Base-by-base conservation (phyloP, 2,113 vertebrate species). In the Mohoua ochrocephala region DNA sequence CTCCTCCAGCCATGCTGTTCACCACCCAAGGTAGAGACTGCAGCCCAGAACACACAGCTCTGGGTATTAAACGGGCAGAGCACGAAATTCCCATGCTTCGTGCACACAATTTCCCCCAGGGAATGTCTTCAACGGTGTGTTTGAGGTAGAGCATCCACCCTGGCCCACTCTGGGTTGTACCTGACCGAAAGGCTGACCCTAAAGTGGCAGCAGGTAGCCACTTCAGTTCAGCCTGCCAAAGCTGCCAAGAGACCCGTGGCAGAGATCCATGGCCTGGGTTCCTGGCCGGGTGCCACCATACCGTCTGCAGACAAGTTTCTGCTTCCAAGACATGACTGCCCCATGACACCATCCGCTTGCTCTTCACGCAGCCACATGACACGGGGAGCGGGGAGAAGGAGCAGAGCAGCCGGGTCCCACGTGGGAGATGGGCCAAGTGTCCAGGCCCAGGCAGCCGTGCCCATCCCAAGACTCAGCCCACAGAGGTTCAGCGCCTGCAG, bases 261-360 rank as follows among this genome's bases (percentile, higher is more conserved):
- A 83, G 23, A 73, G 57, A 73, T 57, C 45, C 61, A 21, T 1
- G 11, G 37, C 21, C 56, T 16, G 42, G 17, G 11, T 2, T 94
- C 37, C 56, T 70, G 54, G 44, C 68, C 3, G 28, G 12, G 20
- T 60, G 64, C 86, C 31, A 37, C 63, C 24, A 26, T 57, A 37
- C 22, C n/a, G 31, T 56, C 74, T 84, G 68, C 60, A 74, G 69
- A 53, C 16, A 37, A 80, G 30, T 18, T 64, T 64, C 80, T 86
- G 53, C 31, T 57, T 80, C 78, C 57, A 41, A 54, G 63, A 41
- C 2, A 6, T 1, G 0, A 9, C 21, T 21, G n/a, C 30, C 47
- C 44, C 54, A 8, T 9, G 56, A 57, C 45, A 65, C 20, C 33
- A 7, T 23, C 24, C 0, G 0, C 63, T 28, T 15, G 27, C 10